Conservation (phyloP, 2,113 vertebrate species). For the Argyrosomus japonicus region DNA sequence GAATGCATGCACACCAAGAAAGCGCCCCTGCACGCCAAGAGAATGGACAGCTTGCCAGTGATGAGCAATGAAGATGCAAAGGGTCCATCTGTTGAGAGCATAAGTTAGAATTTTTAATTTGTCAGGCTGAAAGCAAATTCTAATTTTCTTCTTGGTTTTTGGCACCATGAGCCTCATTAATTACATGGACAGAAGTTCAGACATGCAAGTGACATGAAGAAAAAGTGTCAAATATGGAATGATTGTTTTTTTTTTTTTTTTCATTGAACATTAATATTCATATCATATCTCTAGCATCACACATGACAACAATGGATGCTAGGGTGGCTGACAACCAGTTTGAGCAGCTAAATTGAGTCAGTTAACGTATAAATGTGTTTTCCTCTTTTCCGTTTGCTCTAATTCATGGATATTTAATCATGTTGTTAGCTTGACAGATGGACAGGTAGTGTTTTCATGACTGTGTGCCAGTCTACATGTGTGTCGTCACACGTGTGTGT, state of each 20-base stretch:
- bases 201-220: not conserved
- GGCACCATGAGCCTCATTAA: constrained; percentile 32
- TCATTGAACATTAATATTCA: constrained; percentile 1
- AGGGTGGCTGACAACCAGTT: not conserved
- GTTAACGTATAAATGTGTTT: not conserved
- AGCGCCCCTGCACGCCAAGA: not conserved
- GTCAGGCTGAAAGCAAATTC: constrained; percentile 25
- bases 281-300: not conserved
- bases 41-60: constrained; percentile 32
- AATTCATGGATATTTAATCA: not conserved
- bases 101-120: constrained; percentile 48
- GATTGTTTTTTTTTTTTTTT: not conserved
- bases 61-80: constrained; percentile 53
- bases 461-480: constrained; percentile 5
- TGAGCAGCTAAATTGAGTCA: constrained; percentile 1
- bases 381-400: not conserved
- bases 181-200: constrained; percentile 13
- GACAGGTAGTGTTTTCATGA: constrained; percentile 16
- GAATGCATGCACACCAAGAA: not conserved
- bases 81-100: constrained; percentile 59
- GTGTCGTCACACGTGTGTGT: constrained; percentile 14
- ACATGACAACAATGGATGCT: not conserved
- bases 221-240: not conserved
- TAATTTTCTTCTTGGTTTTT: constrained; percentile 21
- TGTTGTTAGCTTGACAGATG: not conserved